Conservation (phyloP, 2,113 vertebrate species). For the Bubalus kerabau region DNA sequence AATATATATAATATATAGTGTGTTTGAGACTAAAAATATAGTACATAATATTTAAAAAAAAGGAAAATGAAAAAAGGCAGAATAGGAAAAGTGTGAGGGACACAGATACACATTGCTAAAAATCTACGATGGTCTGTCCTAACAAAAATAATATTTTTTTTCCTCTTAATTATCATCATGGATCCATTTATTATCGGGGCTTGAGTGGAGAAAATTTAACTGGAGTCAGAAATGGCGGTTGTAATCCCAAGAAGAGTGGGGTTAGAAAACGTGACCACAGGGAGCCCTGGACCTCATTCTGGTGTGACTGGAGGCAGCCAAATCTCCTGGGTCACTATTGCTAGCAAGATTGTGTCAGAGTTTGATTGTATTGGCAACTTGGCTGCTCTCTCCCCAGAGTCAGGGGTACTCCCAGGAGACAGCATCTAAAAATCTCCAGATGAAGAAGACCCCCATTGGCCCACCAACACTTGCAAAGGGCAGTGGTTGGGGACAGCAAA, state of each 20-base stretch:
- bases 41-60: conserved; percentile 82
- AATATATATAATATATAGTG: conserved; percentile 86
- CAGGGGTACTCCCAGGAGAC: neutral
- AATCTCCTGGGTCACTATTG: neutral
- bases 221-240: neutral
- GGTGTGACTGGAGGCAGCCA: neutral
- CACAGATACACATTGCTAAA: conserved; percentile 73
- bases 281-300: neutral
- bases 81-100: conserved; percentile 65
- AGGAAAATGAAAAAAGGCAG: conserved; percentile 68
- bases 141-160: conserved; percentile 71
- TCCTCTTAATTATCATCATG: conserved; percentile 55
- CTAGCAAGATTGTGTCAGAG: neutral
- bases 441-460: neutral
- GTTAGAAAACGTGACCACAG: neutral
- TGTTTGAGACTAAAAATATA: conserved; percentile 86
- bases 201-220: conserved; percentile 22
- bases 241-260: neutral
- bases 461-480: neutral
- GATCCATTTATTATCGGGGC: conserved; percentile 41
- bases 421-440: neutral
- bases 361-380: neutral
- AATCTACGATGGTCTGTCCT: conserved; percentile 70
- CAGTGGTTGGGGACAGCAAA: neutral
- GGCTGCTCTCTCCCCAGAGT: neutral